Base-by-base conservation (phyloP, 2,113 vertebrate genomes). In the Lepus americanus region DNA sequence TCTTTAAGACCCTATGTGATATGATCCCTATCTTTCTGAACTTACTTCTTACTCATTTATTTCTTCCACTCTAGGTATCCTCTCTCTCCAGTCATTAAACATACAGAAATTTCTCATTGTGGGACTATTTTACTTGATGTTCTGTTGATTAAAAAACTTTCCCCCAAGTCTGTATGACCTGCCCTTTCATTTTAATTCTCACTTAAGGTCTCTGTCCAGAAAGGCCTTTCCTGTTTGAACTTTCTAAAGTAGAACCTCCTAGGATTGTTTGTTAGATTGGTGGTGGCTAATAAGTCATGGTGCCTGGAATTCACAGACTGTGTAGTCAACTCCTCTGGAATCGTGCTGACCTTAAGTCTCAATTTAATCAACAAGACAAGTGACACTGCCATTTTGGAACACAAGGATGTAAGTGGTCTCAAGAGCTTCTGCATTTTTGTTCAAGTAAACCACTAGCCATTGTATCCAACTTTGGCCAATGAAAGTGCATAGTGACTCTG, bases 261-360 rank as follows among this genome's bases (percentile, higher is more conserved):
- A 23, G 22, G 31, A 81, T 36, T 20, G 0, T 23, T 72, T 19
- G 23, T 27, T 77, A 22, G n/a, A 10, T 19, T 29, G 17, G 39
- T 49, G 16, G 3, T 11, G 64, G 16, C n/a, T 12, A 23, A 59
- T 22, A 4, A 66, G 66, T 29, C 2, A 31, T 4, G 9, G 19
- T 10, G 2, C 31, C 25, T 61, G 44, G 16, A 49, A 63, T 17
- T 67, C 49, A 89, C 13, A 39, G 0, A 53, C 1, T 69, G 49
- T 1, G 0, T 44, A 39, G 12, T 59, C 14, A 6, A 5, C 8
- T 49, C 2, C 13, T 19, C 27, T 63, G 13, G 31, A 77, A 53
- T 0, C 66, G 3, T 36, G 4, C 12, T 67, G 12, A 17, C 3
- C 1, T 9, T 19, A 3, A 4, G n/a, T n/a, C 3, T 85, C 2